Conservation (phyloP, 2,113 vertebrate species). For the Rhabdomys dilectus region DNA sequence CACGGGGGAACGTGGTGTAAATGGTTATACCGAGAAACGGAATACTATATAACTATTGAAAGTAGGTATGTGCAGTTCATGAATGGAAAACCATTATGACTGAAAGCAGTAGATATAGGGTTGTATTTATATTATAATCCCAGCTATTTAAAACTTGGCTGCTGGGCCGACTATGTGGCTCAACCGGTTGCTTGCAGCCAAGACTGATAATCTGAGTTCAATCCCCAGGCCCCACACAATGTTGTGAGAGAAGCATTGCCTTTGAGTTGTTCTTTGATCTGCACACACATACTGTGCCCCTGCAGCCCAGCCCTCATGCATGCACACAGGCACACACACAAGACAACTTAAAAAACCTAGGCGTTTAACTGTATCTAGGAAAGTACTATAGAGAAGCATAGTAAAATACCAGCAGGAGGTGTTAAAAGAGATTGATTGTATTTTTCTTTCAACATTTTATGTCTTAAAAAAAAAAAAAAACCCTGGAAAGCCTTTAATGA, state of each 20-base stretch:
- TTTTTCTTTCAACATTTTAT: conserved; percentile 33
- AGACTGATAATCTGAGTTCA: background rate
- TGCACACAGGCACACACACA: background rate
- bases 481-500: background rate
- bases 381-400: background rate
- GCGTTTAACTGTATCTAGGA: background rate
- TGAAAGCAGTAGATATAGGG: conserved; percentile 21
- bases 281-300: background rate
- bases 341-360: background rate
- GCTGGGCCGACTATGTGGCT: background rate
- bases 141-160: conserved; percentile 33
- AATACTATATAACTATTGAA: conserved; percentile 72
- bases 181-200: background rate
- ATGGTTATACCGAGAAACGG: background rate
- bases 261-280: background rate
- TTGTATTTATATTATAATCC: background rate
- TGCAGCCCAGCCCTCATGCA: background rate
- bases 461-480: background rate
- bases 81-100: conserved; percentile 51
- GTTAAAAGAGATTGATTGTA: background rate
- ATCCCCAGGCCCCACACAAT: background rate
- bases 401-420: background rate
- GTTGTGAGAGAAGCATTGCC: background rate
- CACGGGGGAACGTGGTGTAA: conserved; percentile 5
- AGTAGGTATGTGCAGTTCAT: conserved; percentile 5